phyloP scores from a whole-genome alignment of 2,113 vertebrate genomes.

The Psilopsiagon aurifrons region DNA sequence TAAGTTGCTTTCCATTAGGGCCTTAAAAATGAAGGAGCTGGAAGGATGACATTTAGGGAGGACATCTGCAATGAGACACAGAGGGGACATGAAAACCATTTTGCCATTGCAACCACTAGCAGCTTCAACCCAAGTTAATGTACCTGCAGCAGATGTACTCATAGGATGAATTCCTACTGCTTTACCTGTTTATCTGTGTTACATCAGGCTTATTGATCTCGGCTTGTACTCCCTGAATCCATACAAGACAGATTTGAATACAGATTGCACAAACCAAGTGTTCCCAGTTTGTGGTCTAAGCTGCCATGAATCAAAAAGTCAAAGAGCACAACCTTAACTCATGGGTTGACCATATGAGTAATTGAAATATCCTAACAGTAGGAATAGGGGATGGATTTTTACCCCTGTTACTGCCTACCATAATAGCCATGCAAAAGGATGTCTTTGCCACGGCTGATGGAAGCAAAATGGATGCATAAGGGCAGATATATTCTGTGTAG shows the following conservation, averaged over 20 bases:
- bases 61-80: not conserved
- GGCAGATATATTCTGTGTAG: not conserved
- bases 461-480: not conserved
- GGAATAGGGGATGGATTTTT: not conserved
- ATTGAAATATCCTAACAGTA: not conserved
- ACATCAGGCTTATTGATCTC: not conserved
- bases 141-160: not conserved
- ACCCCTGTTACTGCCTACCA: not conserved
- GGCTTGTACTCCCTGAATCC: rapidly evolving
- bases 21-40: not conserved
- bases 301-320: not conserved
- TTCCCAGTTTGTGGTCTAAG: not conserved
- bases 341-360: not conserved
- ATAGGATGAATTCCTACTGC: not conserved
- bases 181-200: not conserved
- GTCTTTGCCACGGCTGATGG: not conserved
- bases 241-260: not conserved
- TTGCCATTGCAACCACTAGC: not conserved
- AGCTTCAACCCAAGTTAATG: not conserved
- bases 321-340: not conserved
- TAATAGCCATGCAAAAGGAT: not conserved
- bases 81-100: not conserved
- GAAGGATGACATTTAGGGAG: not conserved
- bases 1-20: not conserved
- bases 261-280: not conserved